Evolutionary conservation across 2,113 vertebrate genomes (phyloP).

Genomic region (Prietella phreatophila): DNA sequence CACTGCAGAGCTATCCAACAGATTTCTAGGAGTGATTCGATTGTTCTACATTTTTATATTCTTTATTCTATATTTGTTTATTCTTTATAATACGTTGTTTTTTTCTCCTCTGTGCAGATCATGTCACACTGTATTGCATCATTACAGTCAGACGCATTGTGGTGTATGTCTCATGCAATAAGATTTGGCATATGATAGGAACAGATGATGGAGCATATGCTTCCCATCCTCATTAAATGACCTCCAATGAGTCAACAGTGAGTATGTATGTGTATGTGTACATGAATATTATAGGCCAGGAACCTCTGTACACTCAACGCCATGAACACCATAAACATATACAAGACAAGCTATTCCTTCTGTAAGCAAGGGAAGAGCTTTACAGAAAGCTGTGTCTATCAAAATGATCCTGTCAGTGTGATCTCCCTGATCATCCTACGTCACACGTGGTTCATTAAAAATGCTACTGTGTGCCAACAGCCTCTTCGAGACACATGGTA

Average conservation of each 20-base stretch:
- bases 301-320: not conserved
- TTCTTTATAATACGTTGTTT: not conserved
- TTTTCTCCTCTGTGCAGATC: constrained; percentile 9
- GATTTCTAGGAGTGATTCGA: not conserved
- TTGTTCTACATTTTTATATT: not conserved
- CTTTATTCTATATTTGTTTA: not conserved
- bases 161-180: constrained; percentile 44
- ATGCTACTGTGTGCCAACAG: constrained; percentile 24
- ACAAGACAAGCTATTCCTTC: not conserved
- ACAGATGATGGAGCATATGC: constrained; percentile 66
- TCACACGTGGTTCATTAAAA: constrained; percentile 55
- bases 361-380: constrained; percentile 15
- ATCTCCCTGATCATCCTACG: constrained; percentile 19
- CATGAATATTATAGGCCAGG: not conserved
- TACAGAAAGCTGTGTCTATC: constrained; percentile 24
- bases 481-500: constrained; percentile 20
- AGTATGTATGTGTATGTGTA: constrained; percentile 14
- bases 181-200: constrained; percentile 57
- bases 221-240: constrained; percentile 18
- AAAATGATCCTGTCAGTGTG: not conserved
- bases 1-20: not conserved
- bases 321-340: not conserved
- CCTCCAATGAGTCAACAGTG: constrained; percentile 12
- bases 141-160: not conserved
- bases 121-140: not conserved